Conservation (phyloP, 2,113 vertebrate species). For the Hippocampus abdominalis region DNA sequence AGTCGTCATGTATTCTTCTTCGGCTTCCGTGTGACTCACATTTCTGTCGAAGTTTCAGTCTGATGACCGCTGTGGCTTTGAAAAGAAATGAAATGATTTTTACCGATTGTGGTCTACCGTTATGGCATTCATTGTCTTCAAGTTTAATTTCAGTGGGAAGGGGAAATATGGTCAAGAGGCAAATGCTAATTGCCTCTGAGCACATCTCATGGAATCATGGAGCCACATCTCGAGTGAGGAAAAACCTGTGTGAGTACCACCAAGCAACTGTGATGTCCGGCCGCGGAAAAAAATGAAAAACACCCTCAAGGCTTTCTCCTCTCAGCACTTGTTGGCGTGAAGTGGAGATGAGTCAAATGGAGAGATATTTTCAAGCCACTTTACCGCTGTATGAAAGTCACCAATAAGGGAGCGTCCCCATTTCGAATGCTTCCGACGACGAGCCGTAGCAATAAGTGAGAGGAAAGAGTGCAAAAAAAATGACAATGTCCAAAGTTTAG, state of each 20-base stretch:
- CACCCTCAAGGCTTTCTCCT: constrained; percentile 38
- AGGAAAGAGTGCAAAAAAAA: too few species aligned
- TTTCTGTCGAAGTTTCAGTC: not conserved
- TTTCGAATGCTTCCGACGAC: not conserved
- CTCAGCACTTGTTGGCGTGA: constrained; percentile 49
- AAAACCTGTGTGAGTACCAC: constrained; percentile 26
- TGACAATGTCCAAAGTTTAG: too few species aligned
- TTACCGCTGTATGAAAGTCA: constrained; percentile 42
- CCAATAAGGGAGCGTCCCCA: not conserved
- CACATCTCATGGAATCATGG: not conserved
- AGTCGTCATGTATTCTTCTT: not conserved
- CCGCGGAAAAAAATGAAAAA: constrained; percentile 51
- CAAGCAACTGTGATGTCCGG: constrained; percentile 8
- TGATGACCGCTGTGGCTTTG: not conserved
- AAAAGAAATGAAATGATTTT: not conserved
- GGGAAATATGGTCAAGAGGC: not conserved
- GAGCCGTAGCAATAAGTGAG: too few species aligned
- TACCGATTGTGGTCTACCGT: not conserved
- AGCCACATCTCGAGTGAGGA: not conserved
- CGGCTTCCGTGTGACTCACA: not conserved
- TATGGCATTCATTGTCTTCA: not conserved
- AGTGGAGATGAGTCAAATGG: constrained; percentile 58
- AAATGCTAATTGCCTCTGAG: not conserved
- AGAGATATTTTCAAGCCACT: constrained; percentile 53
- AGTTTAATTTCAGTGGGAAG: not conserved